A percentile compares a stretch with the other conserved stretches of the same genome.
These are phyloP conservation scores for Argopecten irradians DNA, from an alignment of 1,140 invertebrate species.

Conservation along the genomic window DNA sequence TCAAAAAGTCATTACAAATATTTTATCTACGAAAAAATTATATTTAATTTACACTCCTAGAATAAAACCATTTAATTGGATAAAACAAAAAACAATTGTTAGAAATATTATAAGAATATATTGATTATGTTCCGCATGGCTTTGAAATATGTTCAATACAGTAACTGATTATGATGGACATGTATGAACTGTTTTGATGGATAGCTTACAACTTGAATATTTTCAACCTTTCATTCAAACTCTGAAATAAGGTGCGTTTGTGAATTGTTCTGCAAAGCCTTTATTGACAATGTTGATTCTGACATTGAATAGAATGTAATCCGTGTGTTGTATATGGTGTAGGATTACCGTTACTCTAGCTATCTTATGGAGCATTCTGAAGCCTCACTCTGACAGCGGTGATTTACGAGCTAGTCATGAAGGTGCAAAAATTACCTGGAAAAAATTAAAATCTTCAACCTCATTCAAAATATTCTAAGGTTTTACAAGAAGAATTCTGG, in stretches of 20 bases:
- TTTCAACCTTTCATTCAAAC: neutral
- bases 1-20: too few species aligned
- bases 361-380: neutral
- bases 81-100: too few species aligned
- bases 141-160: neutral
- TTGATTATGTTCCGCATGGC: too few species aligned
- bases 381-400: neutral
- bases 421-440: conserved; percentile 5
- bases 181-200: neutral
- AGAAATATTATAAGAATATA: too few species aligned
- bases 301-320: neutral
- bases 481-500: neutral
- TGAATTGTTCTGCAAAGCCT: neutral
- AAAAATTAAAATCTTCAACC: neutral
- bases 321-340: neutral
- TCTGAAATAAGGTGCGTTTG: neutral
- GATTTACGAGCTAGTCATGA: neutral
- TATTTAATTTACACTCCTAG: too few species aligned
- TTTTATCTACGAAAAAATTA: too few species aligned
- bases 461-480: neutral
- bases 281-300: neutral
- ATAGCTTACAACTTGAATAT: neutral
- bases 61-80: too few species aligned
- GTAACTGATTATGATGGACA: neutral
- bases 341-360: neutral